phyloP scores from a whole-genome alignment of 2,113 vertebrate genomes.

The Capra hircus region DNA sequence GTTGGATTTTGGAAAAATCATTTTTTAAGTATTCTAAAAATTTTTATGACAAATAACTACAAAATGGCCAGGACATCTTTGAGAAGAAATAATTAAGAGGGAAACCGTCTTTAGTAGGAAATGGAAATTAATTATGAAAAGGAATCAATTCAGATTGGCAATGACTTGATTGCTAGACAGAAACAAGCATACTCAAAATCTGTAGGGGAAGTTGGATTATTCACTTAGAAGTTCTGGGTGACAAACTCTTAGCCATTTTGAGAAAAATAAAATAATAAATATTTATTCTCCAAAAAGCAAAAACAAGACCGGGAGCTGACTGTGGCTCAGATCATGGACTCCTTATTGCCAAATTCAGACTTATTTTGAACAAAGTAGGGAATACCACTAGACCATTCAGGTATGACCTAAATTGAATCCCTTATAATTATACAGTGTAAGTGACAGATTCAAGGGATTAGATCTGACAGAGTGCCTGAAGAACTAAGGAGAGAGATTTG shows the following conservation, averaged over 20 bases:
- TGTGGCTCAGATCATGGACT: neutral
- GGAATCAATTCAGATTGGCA: neutral
- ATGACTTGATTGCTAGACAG: neutral
- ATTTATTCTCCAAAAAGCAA: neutral
- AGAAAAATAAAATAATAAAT: neutral
- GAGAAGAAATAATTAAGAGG: neutral
- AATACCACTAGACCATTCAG: neutral
- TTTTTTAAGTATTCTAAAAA: neutral
- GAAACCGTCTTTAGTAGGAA: neutral
- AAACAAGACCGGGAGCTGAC: neutral
- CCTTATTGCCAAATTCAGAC: neutral
- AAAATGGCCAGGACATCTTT: neutral
- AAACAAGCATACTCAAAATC: neutral
- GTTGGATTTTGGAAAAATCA: neutral
- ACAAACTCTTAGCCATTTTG: neutral
- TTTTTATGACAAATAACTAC: neutral
- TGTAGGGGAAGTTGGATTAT: neutral
- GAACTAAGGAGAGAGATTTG: neutral
- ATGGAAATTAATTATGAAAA: neutral
- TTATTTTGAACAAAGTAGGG: neutral
- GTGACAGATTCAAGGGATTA: neutral
- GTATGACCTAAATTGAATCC: neutral
- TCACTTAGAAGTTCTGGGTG: neutral
- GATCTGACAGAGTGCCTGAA: neutral
- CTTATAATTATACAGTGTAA: neutral